These are phyloP conservation scores for Saimiri boliviensis DNA, from an alignment of 2,113 vertebrate species.

Conservation along the genomic window DNA sequence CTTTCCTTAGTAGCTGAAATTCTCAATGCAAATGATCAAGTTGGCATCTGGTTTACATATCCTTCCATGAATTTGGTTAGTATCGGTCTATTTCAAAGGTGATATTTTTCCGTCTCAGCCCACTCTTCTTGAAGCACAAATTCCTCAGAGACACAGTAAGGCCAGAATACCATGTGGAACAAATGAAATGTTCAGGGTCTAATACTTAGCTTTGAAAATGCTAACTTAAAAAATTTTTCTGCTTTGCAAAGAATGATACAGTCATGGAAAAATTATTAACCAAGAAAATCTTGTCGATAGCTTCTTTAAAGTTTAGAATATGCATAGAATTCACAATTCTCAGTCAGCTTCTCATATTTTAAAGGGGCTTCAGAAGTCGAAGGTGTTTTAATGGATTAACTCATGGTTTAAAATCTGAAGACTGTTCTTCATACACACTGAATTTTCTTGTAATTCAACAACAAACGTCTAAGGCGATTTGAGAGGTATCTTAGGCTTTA, in stretches of 20 bases:
- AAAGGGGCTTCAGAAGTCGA: neutral
- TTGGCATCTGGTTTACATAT: neutral
- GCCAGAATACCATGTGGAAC: neutral
- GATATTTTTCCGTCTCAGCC: neutral
- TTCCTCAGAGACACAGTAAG: neutral
- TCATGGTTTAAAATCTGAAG: neutral
- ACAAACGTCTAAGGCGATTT: neutral
- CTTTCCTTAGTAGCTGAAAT: neutral
- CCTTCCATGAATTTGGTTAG: neutral
- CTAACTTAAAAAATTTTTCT: neutral
- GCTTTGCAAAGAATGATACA: neutral
- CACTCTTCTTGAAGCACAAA: neutral
- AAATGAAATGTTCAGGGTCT: neutral
- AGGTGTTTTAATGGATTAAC: neutral
- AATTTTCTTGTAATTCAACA: slow-evolving; percentile 8
- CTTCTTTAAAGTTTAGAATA: neutral
- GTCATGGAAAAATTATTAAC: neutral
- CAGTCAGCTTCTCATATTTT: neutral
- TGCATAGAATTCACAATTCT: neutral
- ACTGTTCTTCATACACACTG: neutral
- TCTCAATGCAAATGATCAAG: slow-evolving; percentile 13
- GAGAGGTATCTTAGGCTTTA: neutral
- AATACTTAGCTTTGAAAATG: neutral
- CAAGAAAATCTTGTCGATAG: neutral
- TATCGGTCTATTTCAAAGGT: neutral